Evolutionary conservation across 2,113 vertebrate genomes (phyloP).

Genomic region (Sarotherodon lohbergeri): DNA sequence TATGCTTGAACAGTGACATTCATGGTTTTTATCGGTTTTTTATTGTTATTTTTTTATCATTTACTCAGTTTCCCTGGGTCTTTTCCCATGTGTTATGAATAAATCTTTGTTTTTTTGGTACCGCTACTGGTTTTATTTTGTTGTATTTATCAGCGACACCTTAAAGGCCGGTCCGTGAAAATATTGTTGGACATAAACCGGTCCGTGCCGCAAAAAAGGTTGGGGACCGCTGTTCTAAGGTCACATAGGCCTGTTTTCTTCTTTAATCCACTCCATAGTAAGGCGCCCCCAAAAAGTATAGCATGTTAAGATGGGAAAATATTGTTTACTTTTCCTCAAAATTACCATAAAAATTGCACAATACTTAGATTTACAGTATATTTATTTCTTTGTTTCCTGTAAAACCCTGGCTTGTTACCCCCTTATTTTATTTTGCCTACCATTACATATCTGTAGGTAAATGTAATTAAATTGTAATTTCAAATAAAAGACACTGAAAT

Average conservation of each 20-base stretch:
- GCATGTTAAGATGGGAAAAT: neutral
- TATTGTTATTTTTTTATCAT: neutral
- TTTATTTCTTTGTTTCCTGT: neutral
- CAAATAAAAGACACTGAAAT: neutral
- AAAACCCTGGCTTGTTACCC: neutral
- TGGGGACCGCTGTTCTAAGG: fast-evolving
- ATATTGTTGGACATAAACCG: neutral
- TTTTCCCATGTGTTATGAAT: neutral
- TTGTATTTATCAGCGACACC: neutral
- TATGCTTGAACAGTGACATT: neutral
- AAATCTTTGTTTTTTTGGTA: fast-evolving
- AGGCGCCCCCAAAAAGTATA: neutral
- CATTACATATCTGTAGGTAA: neutral
- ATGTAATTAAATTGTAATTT: neutral
- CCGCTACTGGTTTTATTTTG: neutral
- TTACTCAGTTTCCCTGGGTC: neutral
- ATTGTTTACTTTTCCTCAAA: neutral
- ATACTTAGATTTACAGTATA: neutral
- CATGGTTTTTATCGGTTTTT: neutral
- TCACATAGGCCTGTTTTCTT: neutral
- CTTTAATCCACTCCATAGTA: neutral
- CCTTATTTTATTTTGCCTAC: neutral
- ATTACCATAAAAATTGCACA: neutral
- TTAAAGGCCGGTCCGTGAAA: neutral
- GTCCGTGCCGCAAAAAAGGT: neutral